These are phyloP conservation scores for Atherix ibis DNA, from an alignment of 2,888 invertebrate genomes.

Conservation along the genomic window DNA sequence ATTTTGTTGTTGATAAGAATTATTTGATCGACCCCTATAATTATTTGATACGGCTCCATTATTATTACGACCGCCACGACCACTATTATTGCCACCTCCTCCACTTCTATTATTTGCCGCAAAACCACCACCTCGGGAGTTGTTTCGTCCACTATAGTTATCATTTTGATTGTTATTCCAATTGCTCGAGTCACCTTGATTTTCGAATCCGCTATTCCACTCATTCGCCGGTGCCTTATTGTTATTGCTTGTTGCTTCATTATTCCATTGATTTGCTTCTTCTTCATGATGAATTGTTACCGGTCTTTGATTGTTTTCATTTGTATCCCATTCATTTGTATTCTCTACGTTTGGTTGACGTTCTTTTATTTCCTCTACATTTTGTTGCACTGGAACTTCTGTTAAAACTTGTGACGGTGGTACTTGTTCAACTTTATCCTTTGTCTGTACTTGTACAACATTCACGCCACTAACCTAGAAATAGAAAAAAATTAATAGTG, in stretches of 20 bases:
- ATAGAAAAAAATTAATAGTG: neutral
- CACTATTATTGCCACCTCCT: constrained; percentile 7
- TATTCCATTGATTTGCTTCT: constrained; percentile 25
- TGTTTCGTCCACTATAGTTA: constrained; percentile 3
- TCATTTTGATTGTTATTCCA: constrained; percentile 13
- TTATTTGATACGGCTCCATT: constrained; percentile 8
- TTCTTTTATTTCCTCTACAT: constrained; percentile 7
- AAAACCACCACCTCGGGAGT: neutral
- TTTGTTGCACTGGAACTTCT: constrained; percentile 1
- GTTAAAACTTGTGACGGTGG: too few relatives aligned
- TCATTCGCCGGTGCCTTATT: constrained; percentile 8
- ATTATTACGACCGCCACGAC: constrained; percentile 12
- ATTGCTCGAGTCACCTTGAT: constrained; percentile 15
- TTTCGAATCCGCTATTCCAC: constrained; percentile 10
- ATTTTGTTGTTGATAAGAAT: constrained; percentile 11
- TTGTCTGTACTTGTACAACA: constrained; percentile 5
- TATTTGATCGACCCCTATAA: constrained; percentile 11
- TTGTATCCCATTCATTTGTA: constrained; percentile 9
- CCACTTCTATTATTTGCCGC: neutral
- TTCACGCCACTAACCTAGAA: neutral
- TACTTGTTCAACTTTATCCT: too few relatives aligned
- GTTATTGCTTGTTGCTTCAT: constrained; percentile 22
- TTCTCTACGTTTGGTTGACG: constrained; percentile 5
- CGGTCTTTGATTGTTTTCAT: constrained; percentile 6
- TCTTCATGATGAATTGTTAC: constrained; percentile 6